A percentile compares a stretch with the other conserved stretches of the same genome.
Evolutionary conservation across 2,113 vertebrate species (phyloP).

Genomic region (Cisticola juncidis): DNA sequence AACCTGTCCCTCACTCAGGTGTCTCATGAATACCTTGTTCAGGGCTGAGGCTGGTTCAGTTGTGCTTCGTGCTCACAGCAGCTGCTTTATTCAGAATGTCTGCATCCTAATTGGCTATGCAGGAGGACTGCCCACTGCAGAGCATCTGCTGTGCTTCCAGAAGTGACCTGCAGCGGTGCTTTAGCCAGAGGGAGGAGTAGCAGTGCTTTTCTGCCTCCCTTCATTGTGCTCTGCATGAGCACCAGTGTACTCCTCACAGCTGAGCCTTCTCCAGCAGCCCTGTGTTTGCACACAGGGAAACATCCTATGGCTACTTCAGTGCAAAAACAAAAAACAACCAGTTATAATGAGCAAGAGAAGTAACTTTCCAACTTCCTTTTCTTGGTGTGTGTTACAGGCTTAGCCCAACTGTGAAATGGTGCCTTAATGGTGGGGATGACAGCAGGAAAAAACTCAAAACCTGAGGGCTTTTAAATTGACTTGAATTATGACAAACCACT

Average conservation of each 20-base stretch:
- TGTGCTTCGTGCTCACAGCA: background rate
- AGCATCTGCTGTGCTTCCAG: conserved; percentile 33
- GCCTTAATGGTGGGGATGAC: conserved; percentile 36
- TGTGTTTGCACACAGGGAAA: background rate
- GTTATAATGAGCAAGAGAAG: background rate
- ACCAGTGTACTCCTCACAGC: background rate
- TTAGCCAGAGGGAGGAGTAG: background rate
- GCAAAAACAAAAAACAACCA: background rate
- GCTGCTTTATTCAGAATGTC: background rate
- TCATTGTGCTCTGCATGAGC: background rate
- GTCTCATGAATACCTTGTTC: background rate
- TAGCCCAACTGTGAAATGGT: conserved; percentile 44
- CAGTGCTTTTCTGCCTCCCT: background rate
- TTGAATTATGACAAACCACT: conserved; percentile 50
- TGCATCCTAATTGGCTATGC: conserved; percentile 55
- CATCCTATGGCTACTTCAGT: background rate
- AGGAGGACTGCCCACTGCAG: conserved; percentile 56
- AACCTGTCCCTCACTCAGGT: background rate
- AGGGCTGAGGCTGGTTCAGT: background rate
- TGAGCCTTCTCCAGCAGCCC: background rate
- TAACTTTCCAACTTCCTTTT: conserved; percentile 43
- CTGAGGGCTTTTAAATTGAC: conserved; percentile 46
- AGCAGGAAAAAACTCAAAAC: conserved; percentile 43
- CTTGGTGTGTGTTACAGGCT: conserved; percentile 37
- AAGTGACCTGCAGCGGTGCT: background rate